These are phyloP conservation scores for Stictocephala bisonia DNA, from an alignment of 2,888 invertebrate species.

Conservation along the genomic window DNA sequence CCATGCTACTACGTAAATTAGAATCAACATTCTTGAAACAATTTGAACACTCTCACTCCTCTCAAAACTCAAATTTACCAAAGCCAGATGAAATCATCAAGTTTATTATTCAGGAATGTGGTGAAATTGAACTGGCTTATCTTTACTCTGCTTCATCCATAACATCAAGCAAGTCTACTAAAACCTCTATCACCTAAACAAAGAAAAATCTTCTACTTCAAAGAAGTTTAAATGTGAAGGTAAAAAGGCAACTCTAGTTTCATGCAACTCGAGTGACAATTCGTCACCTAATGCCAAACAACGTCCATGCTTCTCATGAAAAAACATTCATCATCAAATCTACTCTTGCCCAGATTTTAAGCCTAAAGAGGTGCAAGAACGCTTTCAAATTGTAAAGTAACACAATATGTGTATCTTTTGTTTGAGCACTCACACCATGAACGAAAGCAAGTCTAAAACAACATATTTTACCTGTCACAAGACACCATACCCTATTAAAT, in stretches of 20 bases:
- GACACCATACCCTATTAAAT: not conserved
- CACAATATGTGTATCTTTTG: not conserved
- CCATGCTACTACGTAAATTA: constrained; percentile 8
- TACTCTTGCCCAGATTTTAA: constrained; percentile 16
- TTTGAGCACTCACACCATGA: not conserved
- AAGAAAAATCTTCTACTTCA: no score
- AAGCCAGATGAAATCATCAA: not conserved
- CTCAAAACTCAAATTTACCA: not conserved
- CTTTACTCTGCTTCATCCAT: not conserved
- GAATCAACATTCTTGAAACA: not conserved
- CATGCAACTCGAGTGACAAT: not conserved
- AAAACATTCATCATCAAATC: constrained; percentile 8
- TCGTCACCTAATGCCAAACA: not conserved
- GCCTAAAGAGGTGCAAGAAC: not conserved
- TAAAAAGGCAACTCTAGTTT: no score
- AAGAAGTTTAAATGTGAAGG: no score
- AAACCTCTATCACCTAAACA: no score
- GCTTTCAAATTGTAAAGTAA: not conserved
- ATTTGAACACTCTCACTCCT: constrained; percentile 5
- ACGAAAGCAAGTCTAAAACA: not conserved
- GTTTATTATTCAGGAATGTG: constrained; percentile 13
- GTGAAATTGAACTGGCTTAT: constrained; percentile 18
- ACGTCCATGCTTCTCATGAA: constrained; percentile 3
- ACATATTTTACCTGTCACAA: constrained; percentile 3
- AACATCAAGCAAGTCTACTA: no score